phyloP scores from a whole-genome alignment of 2,888 invertebrate species.

The Drosophila rellima region DNA sequence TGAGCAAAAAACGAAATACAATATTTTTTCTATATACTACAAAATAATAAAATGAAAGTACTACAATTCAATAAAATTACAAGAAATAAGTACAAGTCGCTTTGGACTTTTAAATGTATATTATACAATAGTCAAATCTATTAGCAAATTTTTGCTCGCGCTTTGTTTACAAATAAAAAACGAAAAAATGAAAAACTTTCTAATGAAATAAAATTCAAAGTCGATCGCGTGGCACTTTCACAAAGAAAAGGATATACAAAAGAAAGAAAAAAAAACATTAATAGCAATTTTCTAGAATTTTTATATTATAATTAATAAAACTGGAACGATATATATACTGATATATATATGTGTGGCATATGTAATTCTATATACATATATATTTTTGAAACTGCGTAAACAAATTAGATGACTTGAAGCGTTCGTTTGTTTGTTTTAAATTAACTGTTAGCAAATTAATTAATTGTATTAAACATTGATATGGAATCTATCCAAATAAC shows the following conservation, averaged over 20 bases:
- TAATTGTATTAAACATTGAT: constrained; percentile 53
- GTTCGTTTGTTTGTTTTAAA: constrained; percentile 62
- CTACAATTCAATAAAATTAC: constrained; percentile 55
- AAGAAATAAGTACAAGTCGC: constrained; percentile 58
- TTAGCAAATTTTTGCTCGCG: constrained; percentile 85
- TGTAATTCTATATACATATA: constrained; percentile 63
- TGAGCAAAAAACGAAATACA: constrained; percentile 57
- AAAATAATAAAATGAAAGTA: constrained; percentile 35
- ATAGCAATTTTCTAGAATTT: constrained; percentile 84
- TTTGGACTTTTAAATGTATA: constrained; percentile 66
- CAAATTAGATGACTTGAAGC: constrained; percentile 59
- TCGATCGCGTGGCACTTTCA: constrained; percentile 63
- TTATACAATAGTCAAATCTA: constrained; percentile 78
- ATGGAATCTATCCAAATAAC: constrained; percentile 64
- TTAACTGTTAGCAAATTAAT: constrained; percentile 56
- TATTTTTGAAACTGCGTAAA: constrained; percentile 69
- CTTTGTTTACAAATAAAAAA: constrained; percentile 74
- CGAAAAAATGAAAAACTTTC: constrained; percentile 26
- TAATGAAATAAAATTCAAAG: constrained; percentile 38
- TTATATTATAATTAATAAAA: constrained; percentile 73
- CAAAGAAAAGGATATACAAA: constrained; percentile 32
- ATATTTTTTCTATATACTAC: constrained; percentile 79
- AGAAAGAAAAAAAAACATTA: constrained; percentile 44
- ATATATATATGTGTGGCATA: constrained; percentile 42
- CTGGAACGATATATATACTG: constrained; percentile 38